Percentiles rank a stretch among this genome's conserved stretches.
These are phyloP conservation scores for Lasioglossum zephyrum DNA, from an alignment of 2,888 invertebrate species.

Conservation along the genomic window DNA sequence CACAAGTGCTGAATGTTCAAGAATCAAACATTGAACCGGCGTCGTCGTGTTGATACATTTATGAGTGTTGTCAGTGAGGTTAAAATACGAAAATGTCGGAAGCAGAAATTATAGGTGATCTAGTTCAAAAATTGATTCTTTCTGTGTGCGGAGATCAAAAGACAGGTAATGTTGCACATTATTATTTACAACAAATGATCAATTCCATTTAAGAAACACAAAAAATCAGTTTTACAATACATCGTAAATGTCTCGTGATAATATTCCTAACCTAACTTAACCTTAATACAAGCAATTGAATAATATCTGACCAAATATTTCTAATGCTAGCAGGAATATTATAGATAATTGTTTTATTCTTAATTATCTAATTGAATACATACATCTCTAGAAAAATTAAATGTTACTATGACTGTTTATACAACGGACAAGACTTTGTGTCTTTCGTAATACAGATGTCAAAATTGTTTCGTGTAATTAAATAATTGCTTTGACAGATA, in stretches of 20 bases:
- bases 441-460: background rate
- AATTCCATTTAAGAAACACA: background rate
- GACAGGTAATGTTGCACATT: constrained; percentile 75
- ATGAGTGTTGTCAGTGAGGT: background rate
- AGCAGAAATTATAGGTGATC: constrained; percentile 80
- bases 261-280: background rate
- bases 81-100: constrained; percentile 77
- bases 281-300: background rate
- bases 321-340: background rate
- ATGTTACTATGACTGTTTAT: background rate
- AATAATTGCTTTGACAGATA: background rate
- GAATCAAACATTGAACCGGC: background rate
- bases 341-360: background rate
- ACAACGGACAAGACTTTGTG: background rate
- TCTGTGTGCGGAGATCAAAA: constrained; percentile 82
- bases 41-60: background rate
- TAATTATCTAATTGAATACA: background rate
- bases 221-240: background rate
- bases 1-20: too few species aligned
- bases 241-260: background rate
- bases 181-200: background rate
- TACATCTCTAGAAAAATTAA: background rate
- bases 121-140: constrained; percentile 80
- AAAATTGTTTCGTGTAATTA: background rate
- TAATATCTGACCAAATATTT: background rate